These are phyloP conservation scores for Onychomys torridus DNA, from an alignment of 2,797 vertebrate genomes.

Conservation along the genomic window DNA sequence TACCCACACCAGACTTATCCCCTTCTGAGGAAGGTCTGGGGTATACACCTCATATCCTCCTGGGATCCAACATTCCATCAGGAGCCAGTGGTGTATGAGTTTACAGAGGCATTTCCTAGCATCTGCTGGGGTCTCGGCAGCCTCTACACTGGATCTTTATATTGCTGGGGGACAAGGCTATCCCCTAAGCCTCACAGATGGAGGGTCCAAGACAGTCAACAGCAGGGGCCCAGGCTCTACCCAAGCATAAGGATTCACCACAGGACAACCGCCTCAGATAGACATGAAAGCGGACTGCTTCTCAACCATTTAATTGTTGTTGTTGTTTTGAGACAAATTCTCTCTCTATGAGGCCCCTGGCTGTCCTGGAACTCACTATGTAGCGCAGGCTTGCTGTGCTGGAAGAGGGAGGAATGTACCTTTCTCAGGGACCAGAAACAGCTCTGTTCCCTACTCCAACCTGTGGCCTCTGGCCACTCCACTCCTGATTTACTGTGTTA, in stretches of 20 bases:
- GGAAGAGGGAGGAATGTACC: not conserved
- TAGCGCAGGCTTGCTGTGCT: not conserved
- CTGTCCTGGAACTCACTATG: not conserved
- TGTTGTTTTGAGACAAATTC: not conserved
- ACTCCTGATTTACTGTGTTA: constrained; percentile 24
- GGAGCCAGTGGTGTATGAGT: no score
- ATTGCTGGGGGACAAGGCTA: not conserved
- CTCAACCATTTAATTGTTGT: not conserved
- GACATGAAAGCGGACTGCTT: not conserved
- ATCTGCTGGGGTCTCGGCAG: not conserved
- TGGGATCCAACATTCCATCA: not conserved
- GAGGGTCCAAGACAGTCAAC: constrained; percentile 22
- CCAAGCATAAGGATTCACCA: not conserved
- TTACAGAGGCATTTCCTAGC: not conserved
- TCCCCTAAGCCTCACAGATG: not conserved
- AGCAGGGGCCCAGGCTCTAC: not conserved
- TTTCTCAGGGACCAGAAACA: not conserved
- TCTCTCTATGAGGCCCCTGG: not conserved
- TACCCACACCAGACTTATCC: not conserved
- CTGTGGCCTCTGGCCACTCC: not conserved
- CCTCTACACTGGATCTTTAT: not conserved
- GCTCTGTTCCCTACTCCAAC: not conserved
- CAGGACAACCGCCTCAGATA: not conserved
- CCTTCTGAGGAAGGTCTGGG: not conserved
- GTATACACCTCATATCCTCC: not conserved